Evolutionary conservation across 2,888 invertebrate genomes (phyloP).

Genomic region (Seladonia tumulorum): DNA sequence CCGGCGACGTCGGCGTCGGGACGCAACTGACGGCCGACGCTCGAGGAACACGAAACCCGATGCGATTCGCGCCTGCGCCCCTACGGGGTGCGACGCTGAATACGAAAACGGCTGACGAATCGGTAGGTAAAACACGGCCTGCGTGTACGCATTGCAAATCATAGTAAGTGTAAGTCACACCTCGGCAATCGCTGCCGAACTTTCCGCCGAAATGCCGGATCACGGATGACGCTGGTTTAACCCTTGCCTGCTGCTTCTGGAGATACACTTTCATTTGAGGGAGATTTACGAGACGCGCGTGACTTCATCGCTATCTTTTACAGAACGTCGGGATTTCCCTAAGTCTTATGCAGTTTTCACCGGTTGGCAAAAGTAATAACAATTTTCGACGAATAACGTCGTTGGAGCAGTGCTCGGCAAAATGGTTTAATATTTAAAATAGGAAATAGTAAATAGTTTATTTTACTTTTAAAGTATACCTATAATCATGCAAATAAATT

Average conservation of each 20-base stretch:
- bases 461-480: too few species aligned
- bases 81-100: conserved; percentile 68
- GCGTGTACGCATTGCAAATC: conserved; percentile 70
- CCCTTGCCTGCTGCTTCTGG: neutral
- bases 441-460: too few species aligned
- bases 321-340: too few species aligned
- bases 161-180: conserved; percentile 57
- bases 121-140: conserved; percentile 73
- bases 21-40: conserved; percentile 68
- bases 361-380: too few species aligned
- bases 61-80: conserved; percentile 66
- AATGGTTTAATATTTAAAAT: too few species aligned
- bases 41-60: conserved; percentile 55
- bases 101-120: conserved; percentile 76
- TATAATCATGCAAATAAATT: too few species aligned
- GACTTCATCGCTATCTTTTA: neutral
- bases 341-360: too few species aligned
- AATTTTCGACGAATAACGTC: too few species aligned
- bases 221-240: neutral
- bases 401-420: too few species aligned
- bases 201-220: conserved; percentile 22
- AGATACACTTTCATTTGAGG: neutral
- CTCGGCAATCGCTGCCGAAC: conserved; percentile 25
- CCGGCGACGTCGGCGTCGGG: conserved; percentile 65
- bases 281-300: neutral